phyloP scores from a whole-genome alignment of 2,888 invertebrate species.

The Lumbricus terrestris region DNA sequence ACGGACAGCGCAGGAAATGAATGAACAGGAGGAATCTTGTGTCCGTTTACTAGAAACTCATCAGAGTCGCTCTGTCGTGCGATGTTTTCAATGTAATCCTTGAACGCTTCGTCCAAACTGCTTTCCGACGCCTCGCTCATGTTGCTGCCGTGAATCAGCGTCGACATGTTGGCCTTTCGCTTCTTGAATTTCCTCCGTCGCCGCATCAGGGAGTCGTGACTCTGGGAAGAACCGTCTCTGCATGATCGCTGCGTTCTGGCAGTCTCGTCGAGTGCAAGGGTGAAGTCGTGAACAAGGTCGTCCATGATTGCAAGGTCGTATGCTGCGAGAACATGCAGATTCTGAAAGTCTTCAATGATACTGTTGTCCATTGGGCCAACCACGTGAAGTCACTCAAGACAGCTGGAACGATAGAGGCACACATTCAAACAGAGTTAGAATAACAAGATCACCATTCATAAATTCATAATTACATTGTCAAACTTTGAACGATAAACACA shows the following conservation, averaged over 20 bases:
- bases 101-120: slow-evolving; percentile 54
- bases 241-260: background rate
- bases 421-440: background rate
- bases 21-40: slow-evolving; percentile 8
- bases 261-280: slow-evolving; percentile 57
- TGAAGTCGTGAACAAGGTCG: slow-evolving; percentile 58
- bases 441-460: background rate
- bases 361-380: slow-evolving; percentile 50
- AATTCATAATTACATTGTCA: background rate
- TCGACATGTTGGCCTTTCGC: slow-evolving; percentile 26
- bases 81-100: slow-evolving; percentile 53
- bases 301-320: slow-evolving; percentile 58
- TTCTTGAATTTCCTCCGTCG: slow-evolving; percentile 22
- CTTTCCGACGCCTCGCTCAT: slow-evolving; percentile 59
- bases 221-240: background rate
- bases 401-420: background rate
- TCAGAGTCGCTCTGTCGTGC: slow-evolving; percentile 56
- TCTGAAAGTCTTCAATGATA: slow-evolving; percentile 57
- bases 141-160: slow-evolving; percentile 38
- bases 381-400: background rate
- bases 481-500: no score
- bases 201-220: background rate
- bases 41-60: slow-evolving; percentile 46
- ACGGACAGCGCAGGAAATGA: slow-evolving; percentile 18
- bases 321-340: slow-evolving; percentile 55